Conservation (phyloP, 2,113 vertebrate species). For the Lipophrys pholis region DNA sequence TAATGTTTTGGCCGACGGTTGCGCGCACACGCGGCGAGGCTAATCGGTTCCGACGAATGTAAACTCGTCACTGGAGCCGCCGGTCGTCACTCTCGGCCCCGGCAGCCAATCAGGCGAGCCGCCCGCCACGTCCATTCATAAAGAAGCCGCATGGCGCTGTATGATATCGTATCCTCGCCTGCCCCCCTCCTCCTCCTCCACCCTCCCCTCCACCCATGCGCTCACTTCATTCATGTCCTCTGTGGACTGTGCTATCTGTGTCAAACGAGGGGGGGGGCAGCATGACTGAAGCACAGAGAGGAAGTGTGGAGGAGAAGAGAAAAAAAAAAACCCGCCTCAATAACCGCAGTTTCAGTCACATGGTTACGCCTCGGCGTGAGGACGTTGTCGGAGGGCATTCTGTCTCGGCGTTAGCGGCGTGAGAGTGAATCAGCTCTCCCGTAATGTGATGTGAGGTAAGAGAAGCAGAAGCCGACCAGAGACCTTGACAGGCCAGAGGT, state of each 20-base stretch:
- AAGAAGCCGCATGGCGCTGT: conserved; percentile 69
- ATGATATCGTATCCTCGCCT: conserved; percentile 66
- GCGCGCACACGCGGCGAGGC: background rate
- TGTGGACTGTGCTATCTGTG: conserved; percentile 57
- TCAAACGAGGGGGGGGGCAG: conserved; percentile 18
- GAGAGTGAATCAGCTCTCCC: conserved; percentile 61
- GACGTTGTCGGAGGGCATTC: background rate
- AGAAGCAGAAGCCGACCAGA: conserved; percentile 19
- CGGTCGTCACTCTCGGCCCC: conserved; percentile 6
- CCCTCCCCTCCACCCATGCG: conserved; percentile 18
- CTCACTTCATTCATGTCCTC: conserved; percentile 74
- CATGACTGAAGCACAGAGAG: conserved; percentile 40
- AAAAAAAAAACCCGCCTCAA: conserved; percentile 8
- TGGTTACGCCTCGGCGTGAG: background rate
- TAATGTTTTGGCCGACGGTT: too few relatives aligned
- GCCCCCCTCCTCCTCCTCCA: conserved; percentile 19
- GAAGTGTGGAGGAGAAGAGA: conserved; percentile 31
- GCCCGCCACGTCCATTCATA: conserved; percentile 81
- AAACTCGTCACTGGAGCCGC: conserved; percentile 16
- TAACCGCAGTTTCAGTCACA: conserved; percentile 45
- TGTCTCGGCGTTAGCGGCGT: conserved; percentile 23
- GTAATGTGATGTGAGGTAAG: conserved; percentile 46
- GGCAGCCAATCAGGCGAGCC: conserved; percentile 73
- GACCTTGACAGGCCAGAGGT: background rate
- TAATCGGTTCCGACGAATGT: conserved; percentile 4